Evolutionary conservation across 2,888 invertebrate genomes (phyloP).

Genomic region (Chrysodeixis includens): DNA sequence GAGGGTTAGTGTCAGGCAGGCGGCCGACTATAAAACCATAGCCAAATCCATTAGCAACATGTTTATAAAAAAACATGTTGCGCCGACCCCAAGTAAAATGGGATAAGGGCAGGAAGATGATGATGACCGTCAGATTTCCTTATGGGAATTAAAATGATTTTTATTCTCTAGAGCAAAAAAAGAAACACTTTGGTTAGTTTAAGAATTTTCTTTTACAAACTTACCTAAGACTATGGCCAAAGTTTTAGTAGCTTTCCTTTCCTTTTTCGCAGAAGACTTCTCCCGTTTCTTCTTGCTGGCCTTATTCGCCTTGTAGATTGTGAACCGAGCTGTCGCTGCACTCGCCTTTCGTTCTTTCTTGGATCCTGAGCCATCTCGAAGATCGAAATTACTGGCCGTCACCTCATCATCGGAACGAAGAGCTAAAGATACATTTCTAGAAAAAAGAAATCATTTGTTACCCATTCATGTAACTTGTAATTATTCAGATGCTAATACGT

Average conservation of each 20-base stretch:
- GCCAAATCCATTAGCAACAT: too few relatives aligned
- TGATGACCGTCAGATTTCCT: too few relatives aligned
- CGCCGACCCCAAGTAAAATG: too few relatives aligned
- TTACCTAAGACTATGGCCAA: slow-evolving; percentile 99
- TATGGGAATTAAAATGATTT: neutral
- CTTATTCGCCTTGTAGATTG: slow-evolving; percentile 97
- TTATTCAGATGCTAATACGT: too few relatives aligned
- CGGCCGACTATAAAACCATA: too few relatives aligned
- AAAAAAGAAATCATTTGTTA: slow-evolving; percentile 47
- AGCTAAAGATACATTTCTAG: slow-evolving; percentile 90
- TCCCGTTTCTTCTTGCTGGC: slow-evolving; percentile 98
- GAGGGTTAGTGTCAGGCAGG: too few relatives aligned
- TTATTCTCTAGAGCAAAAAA: neutral
- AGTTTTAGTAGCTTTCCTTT: slow-evolving; percentile 99
- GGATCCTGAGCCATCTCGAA: slow-evolving; percentile 79
- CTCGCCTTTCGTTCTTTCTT: slow-evolving; percentile 94
- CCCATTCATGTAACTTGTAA: neutral
- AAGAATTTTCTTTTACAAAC: slow-evolving; percentile 55
- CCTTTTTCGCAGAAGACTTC: slow-evolving; percentile 97
- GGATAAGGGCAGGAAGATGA: too few relatives aligned
- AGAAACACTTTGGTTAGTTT: neutral
- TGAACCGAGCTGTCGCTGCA: slow-evolving; percentile 93
- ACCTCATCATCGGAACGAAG: slow-evolving; percentile 82
- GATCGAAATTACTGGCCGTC: slow-evolving; percentile 77
- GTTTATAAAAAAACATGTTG: too few relatives aligned